Evolutionary conservation across 2,113 vertebrate species (phyloP), one percentile per base, ranked within the genome.

Genomic region (Caretta caretta): DNA sequence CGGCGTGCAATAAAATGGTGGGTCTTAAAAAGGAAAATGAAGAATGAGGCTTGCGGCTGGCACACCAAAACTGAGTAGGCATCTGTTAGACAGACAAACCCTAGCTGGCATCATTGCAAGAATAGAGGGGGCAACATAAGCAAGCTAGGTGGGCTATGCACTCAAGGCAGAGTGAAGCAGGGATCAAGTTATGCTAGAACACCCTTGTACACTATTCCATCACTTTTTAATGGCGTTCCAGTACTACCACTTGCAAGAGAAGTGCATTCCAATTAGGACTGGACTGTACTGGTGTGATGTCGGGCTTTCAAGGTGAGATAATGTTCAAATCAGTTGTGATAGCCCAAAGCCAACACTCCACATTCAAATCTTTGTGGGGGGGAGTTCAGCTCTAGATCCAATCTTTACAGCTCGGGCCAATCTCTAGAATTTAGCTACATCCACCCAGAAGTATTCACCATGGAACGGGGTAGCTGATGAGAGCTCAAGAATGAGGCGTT

Each of bases 391-490:
- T 94, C 54, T 81, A 27, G 2, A 81, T 81, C 14, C 75, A 19
- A 89, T 5, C 19, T 24, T 9, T 42, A 89, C 4, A 57, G 53
- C 56, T 81, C 42, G n/a, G 88, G 78, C n/a, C 10, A 48, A 79
- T 80, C 76, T 38, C 79, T 11, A 78, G 25, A 29, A 54, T 1
- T 19, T 10, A 3, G 20, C 83, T 80, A 1, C 2, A 48, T 65
- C 88, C 48, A 54, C 0, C 0, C 4, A 14, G 8, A 5, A 5
- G 49, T 22, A 5, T 16, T 49, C 3, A 54, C 0, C 19, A 19
- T 19, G 84, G 29, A 84, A 8, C 10, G 38, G 17, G 17, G n/a
- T 10, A 82, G 91, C 3, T 56, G 62, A 90, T 83, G 22, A 2
- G n/a, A 85, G 53, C 65, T 62, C 80, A 42, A 83, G 53, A 81